Evolutionary conservation across 2,797 vertebrate genomes (phyloP), one percentile per base, ranked within the genome.

Genomic region (Macroramphosus scolopax): DNA sequence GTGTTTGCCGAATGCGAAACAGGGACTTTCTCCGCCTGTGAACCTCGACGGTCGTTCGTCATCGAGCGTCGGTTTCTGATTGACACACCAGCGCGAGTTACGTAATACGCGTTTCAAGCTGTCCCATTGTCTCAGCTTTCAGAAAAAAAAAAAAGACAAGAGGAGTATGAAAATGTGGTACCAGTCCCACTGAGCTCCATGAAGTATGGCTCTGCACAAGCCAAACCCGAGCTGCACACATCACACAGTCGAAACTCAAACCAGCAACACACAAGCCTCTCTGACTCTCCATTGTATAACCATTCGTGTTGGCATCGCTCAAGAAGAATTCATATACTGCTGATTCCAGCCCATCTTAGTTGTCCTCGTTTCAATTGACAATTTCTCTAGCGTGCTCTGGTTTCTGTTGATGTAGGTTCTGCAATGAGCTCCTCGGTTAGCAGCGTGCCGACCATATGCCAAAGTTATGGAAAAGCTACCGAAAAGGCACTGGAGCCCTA

Each of bases 221-320:
- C 82, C 81, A 86, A 87, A 84, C 62, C 84, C 70, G 39, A 77
- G 67, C 78, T 80, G 64, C 79, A 81, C 80, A 82, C 81, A 71
- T 77, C 72, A 70, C 65, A 74, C 69, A 75, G 73, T 77, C 70
- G 51, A 69, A 73, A 81, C 62, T 72, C 75, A 78, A 83, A 80
- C 62, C 77, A 83, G 75, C 57, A 59, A 75, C 59, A 57, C 55
- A 34, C 56, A 51, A n/a, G 37, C 31, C 50, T 62, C 61, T 68
- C 32, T 65, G 38, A 49, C 44, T 67, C 62, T 60, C 68, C 57
- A 66, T 82, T 81, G 77, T 77, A 54, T 63, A 75, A 81, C 68
- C 57, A 30, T 68, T 48, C 25, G 12, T 9, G 8, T 68, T 70
- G 66, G 70, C 67, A 51, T 58, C 30, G 63, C 66, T 79, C 54